Percentiles rank a stretch among this genome's conserved stretches.
These are phyloP conservation scores for Exocentrus adspersus DNA, from an alignment of 2,888 invertebrate genomes.

Conservation along the genomic window DNA sequence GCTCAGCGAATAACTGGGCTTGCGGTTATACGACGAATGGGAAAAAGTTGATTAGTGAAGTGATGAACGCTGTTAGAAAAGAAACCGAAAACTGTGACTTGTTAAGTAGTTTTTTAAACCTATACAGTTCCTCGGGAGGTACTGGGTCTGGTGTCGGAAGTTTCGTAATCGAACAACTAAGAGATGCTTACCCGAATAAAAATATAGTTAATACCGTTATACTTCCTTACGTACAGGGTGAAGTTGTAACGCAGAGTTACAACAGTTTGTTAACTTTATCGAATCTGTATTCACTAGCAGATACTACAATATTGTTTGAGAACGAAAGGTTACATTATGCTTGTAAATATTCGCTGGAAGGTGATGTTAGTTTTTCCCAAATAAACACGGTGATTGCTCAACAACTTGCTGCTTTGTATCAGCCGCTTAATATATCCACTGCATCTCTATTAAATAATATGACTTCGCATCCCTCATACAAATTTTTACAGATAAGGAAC, in stretches of 20 bases:
- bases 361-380: constrained; percentile 58
- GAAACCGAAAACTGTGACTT: constrained; percentile 64
- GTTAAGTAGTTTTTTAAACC: constrained; percentile 62
- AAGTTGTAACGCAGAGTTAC: constrained; percentile 67
- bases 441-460: constrained; percentile 58
- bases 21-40: constrained; percentile 64
- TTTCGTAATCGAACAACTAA: constrained; percentile 60
- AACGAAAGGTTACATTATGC: constrained; percentile 64
- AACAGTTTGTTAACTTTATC: constrained; percentile 65
- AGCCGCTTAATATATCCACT: constrained; percentile 58
- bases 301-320: constrained; percentile 63
- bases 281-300: constrained; percentile 62
- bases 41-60: constrained; percentile 55
- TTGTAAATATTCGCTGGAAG: constrained; percentile 54
- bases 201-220: constrained; percentile 61
- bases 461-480: constrained; percentile 64
- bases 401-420: constrained; percentile 64
- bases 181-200: constrained; percentile 64
- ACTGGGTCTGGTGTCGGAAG: constrained; percentile 68
- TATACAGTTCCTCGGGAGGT: constrained; percentile 66
- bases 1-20: constrained; percentile 69
- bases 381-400: constrained; percentile 65
- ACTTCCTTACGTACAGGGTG: constrained; percentile 65
- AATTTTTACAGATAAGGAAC: constrained; percentile 63
- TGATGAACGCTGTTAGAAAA: constrained; percentile 60